These are phyloP conservation scores for Pterobdella sp. DNA, from an alignment of 2,888 invertebrate species.

Conservation along the genomic window DNA sequence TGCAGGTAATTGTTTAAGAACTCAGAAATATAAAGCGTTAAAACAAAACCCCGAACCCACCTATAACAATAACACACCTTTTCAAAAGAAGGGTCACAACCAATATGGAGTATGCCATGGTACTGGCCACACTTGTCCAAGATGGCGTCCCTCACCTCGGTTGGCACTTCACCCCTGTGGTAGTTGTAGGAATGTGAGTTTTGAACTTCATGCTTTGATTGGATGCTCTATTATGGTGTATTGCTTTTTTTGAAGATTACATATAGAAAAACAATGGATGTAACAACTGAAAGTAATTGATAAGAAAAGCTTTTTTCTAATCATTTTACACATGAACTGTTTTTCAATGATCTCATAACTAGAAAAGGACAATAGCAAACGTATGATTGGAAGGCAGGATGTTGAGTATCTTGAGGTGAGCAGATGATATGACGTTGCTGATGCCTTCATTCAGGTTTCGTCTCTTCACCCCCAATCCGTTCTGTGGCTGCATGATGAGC, in stretches of 20 bases:
- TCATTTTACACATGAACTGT: too few species aligned
- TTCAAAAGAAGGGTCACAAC: conserved; percentile 51
- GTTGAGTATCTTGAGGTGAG: conserved; percentile 75
- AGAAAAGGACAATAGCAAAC: background rate
- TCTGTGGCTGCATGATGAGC: too few species aligned
- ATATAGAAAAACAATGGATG: too few species aligned
- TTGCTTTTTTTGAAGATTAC: too few species aligned
- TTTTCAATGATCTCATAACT: too few species aligned
- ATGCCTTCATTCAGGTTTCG: background rate
- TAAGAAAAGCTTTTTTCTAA: too few species aligned
- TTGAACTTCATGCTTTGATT: background rate
- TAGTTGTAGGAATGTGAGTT: background rate
- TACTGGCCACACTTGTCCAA: conserved; percentile 72
- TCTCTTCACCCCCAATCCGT: background rate
- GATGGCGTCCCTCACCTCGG: conserved; percentile 74
- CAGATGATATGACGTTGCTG: background rate
- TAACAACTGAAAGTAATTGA: too few species aligned
- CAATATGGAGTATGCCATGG: conserved; percentile 77
- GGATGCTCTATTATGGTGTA: background rate
- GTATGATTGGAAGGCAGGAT: conserved; percentile 55
- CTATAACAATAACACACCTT: background rate
- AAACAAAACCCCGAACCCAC: too few species aligned
- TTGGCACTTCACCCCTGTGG: conserved; percentile 46
- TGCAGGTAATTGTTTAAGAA: too few species aligned
- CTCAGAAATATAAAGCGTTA: too few species aligned